Evolutionary conservation across 2,888 invertebrate species (phyloP).

Genomic region (Amorpha juglandis): DNA sequence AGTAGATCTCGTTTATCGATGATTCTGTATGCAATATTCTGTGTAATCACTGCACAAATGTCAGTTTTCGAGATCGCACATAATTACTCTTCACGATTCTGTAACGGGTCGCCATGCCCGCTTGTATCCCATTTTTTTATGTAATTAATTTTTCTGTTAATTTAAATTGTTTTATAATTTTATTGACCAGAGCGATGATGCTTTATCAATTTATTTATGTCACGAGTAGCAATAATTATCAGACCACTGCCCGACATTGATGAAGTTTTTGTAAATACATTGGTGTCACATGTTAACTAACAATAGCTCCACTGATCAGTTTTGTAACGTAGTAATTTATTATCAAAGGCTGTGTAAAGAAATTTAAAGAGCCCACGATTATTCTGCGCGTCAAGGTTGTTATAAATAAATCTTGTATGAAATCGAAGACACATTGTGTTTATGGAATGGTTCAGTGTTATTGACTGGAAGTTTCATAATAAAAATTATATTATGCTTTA

Average conservation of each 20-base stretch:
- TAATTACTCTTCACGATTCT: not conserved
- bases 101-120: not conserved
- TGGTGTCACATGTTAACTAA: constrained; percentile 70
- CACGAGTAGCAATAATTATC: constrained; percentile 25
- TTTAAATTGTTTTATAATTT: constrained; percentile 28
- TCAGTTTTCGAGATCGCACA: constrained; percentile 37
- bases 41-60: constrained; percentile 33
- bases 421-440: constrained; percentile 75
- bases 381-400: constrained; percentile 68
- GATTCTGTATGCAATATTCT: constrained; percentile 34
- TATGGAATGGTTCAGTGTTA: constrained; percentile 83
- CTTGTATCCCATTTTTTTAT: constrained; percentile 9
- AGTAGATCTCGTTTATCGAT: constrained; percentile 36
- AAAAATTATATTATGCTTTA: constrained; percentile 84
- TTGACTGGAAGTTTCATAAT: constrained; percentile 83
- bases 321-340: constrained; percentile 82
- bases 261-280: constrained; percentile 79
- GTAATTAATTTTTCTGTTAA: constrained; percentile 22
- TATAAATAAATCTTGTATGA: constrained; percentile 73
- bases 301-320: constrained; percentile 80
- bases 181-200: constrained; percentile 24
- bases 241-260: constrained; percentile 67
- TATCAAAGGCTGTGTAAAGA: constrained; percentile 82
- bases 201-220: constrained; percentile 26
- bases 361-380: constrained; percentile 70